A percentile compares a stretch with the other conserved stretches of the same genome.
Evolutionary conservation across 1,140 invertebrate genomes (phyloP).

Genomic region (Pseudachorutes palmiensis): DNA sequence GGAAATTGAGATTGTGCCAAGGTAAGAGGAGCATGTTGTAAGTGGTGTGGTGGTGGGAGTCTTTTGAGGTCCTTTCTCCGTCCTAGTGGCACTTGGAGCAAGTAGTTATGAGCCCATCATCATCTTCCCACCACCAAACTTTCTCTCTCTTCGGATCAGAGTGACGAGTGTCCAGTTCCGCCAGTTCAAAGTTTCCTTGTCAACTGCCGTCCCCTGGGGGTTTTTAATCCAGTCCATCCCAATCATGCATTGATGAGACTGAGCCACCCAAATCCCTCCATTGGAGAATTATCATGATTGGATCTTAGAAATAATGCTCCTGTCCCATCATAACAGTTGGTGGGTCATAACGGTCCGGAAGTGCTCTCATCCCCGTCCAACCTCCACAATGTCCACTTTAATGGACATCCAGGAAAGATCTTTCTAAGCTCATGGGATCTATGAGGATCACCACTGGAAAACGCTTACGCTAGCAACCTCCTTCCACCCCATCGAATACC

Average conservation of each 20-base stretch:
- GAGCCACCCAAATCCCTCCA: constrained; percentile 30
- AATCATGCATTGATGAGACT: constrained; percentile 40
- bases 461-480: constrained; percentile 26
- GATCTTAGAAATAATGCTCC: constrained; percentile 38
- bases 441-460: constrained; percentile 32
- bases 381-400: constrained; percentile 38
- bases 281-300: constrained; percentile 33
- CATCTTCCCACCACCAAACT: constrained; percentile 1
- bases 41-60: no score
- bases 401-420: constrained; percentile 21
- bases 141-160: no score
- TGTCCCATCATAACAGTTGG: constrained; percentile 28
- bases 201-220: no score
- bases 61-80: not conserved
- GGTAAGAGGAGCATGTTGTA: constrained; percentile 20
- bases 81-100: not conserved
- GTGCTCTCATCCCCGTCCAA: constrained; percentile 32
- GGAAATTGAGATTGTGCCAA: constrained; percentile 38
- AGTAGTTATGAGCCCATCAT: not conserved
- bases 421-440: constrained; percentile 37
- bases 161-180: no score
- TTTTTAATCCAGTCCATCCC: no score
- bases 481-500: not conserved
- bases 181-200: no score
- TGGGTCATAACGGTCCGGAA: constrained; percentile 39